Percentiles rank a stretch among this genome's conserved stretches.
These are phyloP conservation scores for Drosophila jambulina DNA, from an alignment of 1,140 invertebrate species.

Conservation along the genomic window DNA sequence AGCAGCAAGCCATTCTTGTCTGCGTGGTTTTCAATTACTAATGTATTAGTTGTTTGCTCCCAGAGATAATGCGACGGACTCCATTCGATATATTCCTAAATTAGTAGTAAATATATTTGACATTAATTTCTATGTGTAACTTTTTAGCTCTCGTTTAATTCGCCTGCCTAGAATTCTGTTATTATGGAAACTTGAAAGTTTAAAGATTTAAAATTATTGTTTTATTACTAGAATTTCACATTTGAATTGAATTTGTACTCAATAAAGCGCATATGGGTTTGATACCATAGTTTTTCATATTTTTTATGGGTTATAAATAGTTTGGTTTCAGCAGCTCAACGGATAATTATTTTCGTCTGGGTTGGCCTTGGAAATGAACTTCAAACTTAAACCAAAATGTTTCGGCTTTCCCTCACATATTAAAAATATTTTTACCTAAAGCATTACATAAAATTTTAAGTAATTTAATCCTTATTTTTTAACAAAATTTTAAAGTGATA, in stretches of 20 bases:
- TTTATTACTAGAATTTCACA: no score
- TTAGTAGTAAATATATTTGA: no score
- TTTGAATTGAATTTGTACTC: no score
- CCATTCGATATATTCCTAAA: background rate
- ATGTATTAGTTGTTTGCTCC: background rate
- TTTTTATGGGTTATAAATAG: no score
- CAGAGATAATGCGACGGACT: background rate
- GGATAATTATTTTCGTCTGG: background rate
- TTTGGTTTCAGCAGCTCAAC: no score
- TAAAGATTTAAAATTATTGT: no score
- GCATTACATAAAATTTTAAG: slow-evolving; percentile 1
- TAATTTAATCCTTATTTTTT: background rate
- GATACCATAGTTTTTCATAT: no score
- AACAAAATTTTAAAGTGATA: slow-evolving; percentile 25
- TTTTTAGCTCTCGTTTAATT: background rate
- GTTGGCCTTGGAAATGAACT: background rate
- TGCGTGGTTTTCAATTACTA: background rate
- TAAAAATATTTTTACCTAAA: background rate
- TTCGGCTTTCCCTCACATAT: background rate
- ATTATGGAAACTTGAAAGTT: no score
- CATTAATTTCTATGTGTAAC: background rate
- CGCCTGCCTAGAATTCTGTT: background rate
- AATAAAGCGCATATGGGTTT: no score
- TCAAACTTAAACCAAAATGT: background rate
- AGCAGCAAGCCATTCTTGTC: background rate